Evolutionary conservation across 2,888 invertebrate species (phyloP), one percentile per base, ranked within the genome.

Genomic region (Agrochola litura): DNA sequence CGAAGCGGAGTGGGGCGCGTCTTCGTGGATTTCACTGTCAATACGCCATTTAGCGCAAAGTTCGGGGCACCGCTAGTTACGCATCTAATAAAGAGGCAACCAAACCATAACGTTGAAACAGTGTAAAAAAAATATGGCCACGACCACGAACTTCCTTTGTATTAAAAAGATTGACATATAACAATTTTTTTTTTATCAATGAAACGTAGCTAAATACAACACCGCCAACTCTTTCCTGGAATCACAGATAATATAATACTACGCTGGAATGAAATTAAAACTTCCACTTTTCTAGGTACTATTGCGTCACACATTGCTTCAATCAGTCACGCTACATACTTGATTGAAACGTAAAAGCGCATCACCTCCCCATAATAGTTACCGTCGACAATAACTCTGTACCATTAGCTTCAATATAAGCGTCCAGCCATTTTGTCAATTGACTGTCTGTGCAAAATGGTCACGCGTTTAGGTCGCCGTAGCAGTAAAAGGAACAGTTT

Each of bases 341-440:
- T 37, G 14, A 41, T 25, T 41, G 74, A 56, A 10, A 56, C 75
- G 16, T 61, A 54, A 77, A 79, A 74, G 61, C 66, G 80, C 66
- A 63, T 79, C 16, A 25, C 41, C 12, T 49, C 75, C 19, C 79
- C 54, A 12, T 60, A 78, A 66, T 43, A 46, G 66, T 58, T 19
- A 58, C 37, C 25, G 58, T 52, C 37, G 10, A 60, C 79, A 67
- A 61, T 82, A 73, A 67, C 54, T n/a, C 22, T 14, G 41, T 49
- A 63, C 70, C 41, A 69, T 69, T 70, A 73, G 66, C 74, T 46
- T 14, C 70, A 79, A 82, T 79, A 83, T 52, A 63, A 81, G 46
- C 67, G 70, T 2, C 12, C 52, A 67, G 67, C 49, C n/a, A 71
- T 77, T 83, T 77, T 83, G 46, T 64, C 82, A 82, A 83, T 83